Percentiles rank a stretch among this genome's conserved stretches.
Evolutionary conservation across 2,113 vertebrate genomes (phyloP).

Genomic region (Nothocercus nigrocapillus): DNA sequence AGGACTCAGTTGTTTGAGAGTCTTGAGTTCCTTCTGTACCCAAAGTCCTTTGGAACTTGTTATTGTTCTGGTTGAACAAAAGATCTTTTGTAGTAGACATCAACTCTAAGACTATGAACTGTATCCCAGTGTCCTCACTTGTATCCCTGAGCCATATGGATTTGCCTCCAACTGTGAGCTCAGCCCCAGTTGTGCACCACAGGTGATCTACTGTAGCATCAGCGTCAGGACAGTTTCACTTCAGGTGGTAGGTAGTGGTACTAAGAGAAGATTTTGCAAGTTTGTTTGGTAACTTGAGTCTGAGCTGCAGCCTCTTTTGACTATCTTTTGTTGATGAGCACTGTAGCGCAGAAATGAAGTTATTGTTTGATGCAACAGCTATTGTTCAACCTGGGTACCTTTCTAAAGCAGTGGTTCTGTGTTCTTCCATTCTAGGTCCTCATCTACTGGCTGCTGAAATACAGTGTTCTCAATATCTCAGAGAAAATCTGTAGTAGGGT

Average conservation of each 20-base stretch:
- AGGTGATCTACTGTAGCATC: not conserved
- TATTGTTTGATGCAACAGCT: not conserved
- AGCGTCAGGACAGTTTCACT: not conserved
- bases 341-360: not conserved
- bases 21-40: not conserved
- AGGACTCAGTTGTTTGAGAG: not conserved
- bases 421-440: not conserved
- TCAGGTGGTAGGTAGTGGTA: not conserved
- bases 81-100: not conserved
- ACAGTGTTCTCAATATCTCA: not conserved
- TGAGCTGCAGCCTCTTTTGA: not conserved
- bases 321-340: not conserved
- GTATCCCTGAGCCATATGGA: not conserved
- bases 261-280: not conserved
- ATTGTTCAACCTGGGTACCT: not conserved
- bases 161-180: conserved; percentile 14
- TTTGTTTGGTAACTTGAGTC: not conserved
- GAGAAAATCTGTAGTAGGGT: not conserved
- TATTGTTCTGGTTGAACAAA: not conserved
- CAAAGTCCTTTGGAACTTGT: not conserved
- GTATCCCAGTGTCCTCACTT: not conserved
- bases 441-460: not conserved
- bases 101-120: not conserved
- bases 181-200: not conserved
- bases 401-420: not conserved